These are phyloP conservation scores for Grus americana DNA, from an alignment of 2,113 vertebrate genomes.

Conservation along the genomic window DNA sequence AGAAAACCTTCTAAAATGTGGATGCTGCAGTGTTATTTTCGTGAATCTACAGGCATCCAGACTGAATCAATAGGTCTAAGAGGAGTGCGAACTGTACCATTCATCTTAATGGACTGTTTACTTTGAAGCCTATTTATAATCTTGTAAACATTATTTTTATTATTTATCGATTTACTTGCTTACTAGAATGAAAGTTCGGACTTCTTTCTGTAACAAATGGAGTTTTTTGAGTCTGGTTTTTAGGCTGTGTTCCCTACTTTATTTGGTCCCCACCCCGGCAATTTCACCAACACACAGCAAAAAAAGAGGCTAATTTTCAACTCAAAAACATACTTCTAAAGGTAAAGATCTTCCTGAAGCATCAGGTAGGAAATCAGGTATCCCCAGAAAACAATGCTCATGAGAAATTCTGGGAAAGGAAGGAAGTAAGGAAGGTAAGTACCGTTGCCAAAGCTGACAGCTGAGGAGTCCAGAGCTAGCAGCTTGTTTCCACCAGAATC, in stretches of 20 bases:
- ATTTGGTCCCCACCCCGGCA: neutral
- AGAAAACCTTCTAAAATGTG: neutral
- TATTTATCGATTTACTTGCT: constrained; percentile 35
- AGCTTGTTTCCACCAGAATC: neutral
- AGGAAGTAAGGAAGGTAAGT: neutral
- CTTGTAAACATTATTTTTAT: constrained; percentile 29
- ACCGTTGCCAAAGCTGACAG: neutral
- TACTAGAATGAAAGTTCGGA: neutral
- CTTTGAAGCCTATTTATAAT: constrained; percentile 16
- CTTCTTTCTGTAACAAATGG: neutral
- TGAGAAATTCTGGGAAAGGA: neutral
- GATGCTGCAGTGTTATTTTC: constrained; percentile 3
- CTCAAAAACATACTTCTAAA: neutral
- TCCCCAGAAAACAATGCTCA: neutral
- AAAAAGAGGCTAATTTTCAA: neutral
- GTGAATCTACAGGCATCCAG: constrained; percentile 4
- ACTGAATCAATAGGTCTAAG: constrained; percentile 23
- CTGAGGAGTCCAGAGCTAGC: neutral
- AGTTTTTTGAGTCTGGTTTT: neutral
- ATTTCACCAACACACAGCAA: neutral
- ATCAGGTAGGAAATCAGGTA: neutral
- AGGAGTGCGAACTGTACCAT: neutral
- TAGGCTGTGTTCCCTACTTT: neutral
- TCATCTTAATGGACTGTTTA: constrained; percentile 17
- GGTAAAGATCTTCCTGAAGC: neutral